A percentile compares a stretch with the other conserved stretches of the same genome.
Conservation (phyloP, 2,113 vertebrate genomes). For the Osmerus eperlanus region DNA sequence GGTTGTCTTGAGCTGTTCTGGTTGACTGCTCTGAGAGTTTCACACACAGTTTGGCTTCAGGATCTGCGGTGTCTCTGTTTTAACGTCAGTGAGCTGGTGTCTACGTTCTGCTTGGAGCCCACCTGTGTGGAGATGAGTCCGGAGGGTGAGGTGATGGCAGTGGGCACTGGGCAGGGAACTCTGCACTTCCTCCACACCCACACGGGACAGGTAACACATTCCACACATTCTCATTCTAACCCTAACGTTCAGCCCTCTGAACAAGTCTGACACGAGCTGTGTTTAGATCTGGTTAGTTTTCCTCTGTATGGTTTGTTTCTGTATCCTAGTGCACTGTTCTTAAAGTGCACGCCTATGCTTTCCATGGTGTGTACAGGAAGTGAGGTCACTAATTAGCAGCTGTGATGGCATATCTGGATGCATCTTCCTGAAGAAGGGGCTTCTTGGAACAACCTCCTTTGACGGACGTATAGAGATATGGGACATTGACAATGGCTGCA, state of each 20-base stretch:
- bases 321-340: too few species aligned
- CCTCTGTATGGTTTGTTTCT: too few species aligned
- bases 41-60: background rate
- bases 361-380: slow-evolving; percentile 64
- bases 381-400: slow-evolving; percentile 76
- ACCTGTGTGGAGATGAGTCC: slow-evolving; percentile 72
- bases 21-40: background rate
- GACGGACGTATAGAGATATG: slow-evolving; percentile 80
- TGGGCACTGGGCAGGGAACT: slow-evolving; percentile 74
- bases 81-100: slow-evolving; percentile 61
- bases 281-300: too few species aligned
- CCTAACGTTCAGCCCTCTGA: background rate
- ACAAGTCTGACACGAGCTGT: too few species aligned
- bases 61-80: background rate
- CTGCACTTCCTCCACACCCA: slow-evolving; percentile 74
- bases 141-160: slow-evolving; percentile 63
- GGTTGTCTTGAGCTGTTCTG: background rate
- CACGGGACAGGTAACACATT: slow-evolving; percentile 75
- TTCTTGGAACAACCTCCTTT: slow-evolving; percentile 76
- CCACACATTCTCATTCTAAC: background rate
- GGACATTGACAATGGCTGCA: slow-evolving; percentile 75
- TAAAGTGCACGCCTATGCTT: background rate
- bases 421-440: slow-evolving; percentile 67
- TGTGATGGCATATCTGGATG: slow-evolving; percentile 81
- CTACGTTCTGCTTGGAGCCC: slow-evolving; percentile 64